Conservation (phyloP, 2,888 invertebrate species). For the Leptinotarsa juncta region DNA sequence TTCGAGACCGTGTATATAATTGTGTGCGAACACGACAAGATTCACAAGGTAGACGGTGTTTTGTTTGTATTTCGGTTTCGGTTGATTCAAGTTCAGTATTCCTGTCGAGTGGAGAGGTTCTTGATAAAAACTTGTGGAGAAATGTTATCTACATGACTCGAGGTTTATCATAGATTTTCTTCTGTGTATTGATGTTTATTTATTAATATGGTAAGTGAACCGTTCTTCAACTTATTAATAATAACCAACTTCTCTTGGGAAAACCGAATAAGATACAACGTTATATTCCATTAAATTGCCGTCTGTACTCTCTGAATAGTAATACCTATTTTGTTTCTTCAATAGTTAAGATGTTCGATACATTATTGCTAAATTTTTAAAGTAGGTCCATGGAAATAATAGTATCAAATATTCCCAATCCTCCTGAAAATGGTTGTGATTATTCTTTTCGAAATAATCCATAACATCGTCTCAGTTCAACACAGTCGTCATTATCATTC, state of each 20-base stretch:
- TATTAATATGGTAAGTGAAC: not conserved
- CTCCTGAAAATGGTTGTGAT: too few species aligned
- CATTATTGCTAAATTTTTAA: too few species aligned
- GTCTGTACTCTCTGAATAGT: too few species aligned
- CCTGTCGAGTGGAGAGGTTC: not conserved
- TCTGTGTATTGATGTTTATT: not conserved
- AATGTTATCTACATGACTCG: not conserved
- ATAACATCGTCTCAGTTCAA: too few species aligned
- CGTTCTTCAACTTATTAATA: not conserved
- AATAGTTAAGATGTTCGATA: too few species aligned
- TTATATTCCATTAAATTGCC: too few species aligned
- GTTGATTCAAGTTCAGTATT: not conserved
- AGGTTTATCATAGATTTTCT: not conserved
- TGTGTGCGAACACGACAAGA: not conserved
- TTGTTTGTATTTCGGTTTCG: slow-evolving; percentile 8
- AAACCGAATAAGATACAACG: not conserved
- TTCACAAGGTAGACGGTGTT: not conserved
- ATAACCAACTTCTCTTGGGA: not conserved
- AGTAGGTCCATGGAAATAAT: too few species aligned
- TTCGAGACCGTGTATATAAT: not conserved
- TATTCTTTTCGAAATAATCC: too few species aligned
- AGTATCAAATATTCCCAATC: too few species aligned
- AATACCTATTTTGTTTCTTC: too few species aligned
- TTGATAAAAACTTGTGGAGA: not conserved
- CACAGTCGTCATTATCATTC: too few species aligned